These are phyloP conservation scores for Cephalotes varians DNA, from an alignment of 2,888 invertebrate genomes.

Conservation along the genomic window DNA sequence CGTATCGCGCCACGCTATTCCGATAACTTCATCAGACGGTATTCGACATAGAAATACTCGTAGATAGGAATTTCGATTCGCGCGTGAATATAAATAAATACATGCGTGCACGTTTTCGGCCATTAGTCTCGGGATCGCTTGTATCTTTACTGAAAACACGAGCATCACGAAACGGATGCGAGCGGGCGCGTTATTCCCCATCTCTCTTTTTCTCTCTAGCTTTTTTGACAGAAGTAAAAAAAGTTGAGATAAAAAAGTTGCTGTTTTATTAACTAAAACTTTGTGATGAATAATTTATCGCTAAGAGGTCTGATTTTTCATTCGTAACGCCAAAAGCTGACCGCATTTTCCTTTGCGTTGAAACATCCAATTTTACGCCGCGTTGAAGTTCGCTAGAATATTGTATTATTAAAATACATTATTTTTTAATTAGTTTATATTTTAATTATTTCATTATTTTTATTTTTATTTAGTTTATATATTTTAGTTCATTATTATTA, in stretches of 20 bases:
- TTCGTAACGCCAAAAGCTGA: not conserved
- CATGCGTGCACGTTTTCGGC: constrained; percentile 14
- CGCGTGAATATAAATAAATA: constrained; percentile 49
- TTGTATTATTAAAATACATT: not conserved
- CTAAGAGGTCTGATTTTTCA: constrained; percentile 5
- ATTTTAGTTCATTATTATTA: not conserved
- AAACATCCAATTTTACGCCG: not conserved
- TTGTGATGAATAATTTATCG: constrained; percentile 34
- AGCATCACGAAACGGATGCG: not conserved
- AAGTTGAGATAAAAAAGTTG: not conserved
- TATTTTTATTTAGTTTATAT: no score
- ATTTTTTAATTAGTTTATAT: constrained; percentile 3
- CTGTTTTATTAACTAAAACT: constrained; percentile 32
- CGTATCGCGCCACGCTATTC: constrained; percentile 58
- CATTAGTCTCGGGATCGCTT: not conserved
- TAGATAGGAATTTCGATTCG: constrained; percentile 54
- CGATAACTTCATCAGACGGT: constrained; percentile 62
- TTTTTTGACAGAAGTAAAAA: not conserved
- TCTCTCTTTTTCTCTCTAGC: not conserved
- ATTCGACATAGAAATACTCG: constrained; percentile 59
- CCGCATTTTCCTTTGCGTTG: constrained; percentile 5
- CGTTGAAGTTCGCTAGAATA: not conserved
- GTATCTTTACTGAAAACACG: not conserved
- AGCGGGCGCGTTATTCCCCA: not conserved
- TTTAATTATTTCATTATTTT: no score